Base-by-base conservation (phyloP, 2,113 vertebrate genomes). In the Eulemur rufifrons region DNA sequence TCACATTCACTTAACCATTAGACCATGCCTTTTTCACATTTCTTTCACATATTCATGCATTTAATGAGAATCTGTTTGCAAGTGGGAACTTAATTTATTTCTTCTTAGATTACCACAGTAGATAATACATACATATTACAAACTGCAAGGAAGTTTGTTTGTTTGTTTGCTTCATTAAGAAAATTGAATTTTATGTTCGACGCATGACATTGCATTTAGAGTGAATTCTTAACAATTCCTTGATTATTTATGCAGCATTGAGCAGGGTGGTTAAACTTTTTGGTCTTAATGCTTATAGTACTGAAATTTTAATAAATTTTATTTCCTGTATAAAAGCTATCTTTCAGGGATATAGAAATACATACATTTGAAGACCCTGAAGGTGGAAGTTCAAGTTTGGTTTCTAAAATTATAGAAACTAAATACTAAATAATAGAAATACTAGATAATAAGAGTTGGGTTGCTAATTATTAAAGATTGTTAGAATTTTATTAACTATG, bases 31-130 rank as follows among this genome's bases (percentile, higher is more conserved):
- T 93, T 66, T 89, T 97, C 47, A 74, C 61, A 89, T 95, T 94
- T 86, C 73, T 89, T 94, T 8, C 25, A 95, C 32, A 94, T 85
- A 89, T n/a, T 78, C n/a, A 85, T 92, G 42, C 27, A 87, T 95
- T 94, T 97, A 95, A 96, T 95, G 52, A 91, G 74, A 80, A 78
- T 94, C 42, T 69, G 2, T 89, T 97, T 94, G 78, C 27, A 84
- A 52, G 20, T 47, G 29, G 39, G 76, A 69, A 77, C 39, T 74
- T 83, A 93, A 88, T 95, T 87, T 78, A 85, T 92, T 97, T 93
- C 25, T 95, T 39, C 56, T 76, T 91, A 80, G 54, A 74, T 77
- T 97, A 59, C 86, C 66, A 69, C 8, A 80, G 50, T 68, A 76
- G 73, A 47, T 78, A 64, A 66, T 32, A 69, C 80, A 37, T 61